Base-by-base conservation (phyloP, 2,888 invertebrate genomes). In the Melieria picta region DNA sequence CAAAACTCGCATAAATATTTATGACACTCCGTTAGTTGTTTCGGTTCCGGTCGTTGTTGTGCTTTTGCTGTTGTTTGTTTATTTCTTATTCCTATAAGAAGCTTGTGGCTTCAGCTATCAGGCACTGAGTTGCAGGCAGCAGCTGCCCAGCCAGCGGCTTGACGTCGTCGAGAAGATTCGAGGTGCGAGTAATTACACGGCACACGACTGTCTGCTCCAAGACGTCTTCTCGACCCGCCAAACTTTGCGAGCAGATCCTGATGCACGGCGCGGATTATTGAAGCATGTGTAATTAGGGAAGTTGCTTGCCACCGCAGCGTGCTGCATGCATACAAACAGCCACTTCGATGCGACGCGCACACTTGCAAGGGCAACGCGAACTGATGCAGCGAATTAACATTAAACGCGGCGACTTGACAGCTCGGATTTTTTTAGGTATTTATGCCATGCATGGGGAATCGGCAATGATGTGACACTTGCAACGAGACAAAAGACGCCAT, bases 1-100 rank as follows among this genome's bases (percentile, higher is more conserved):
- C 84, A 80, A 79, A 84, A 81, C 84, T 84, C 83, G 79, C 84
- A 84, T 84, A 84, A 84, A 84, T 84, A 84, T 84, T 84, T 84
- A 84, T 84, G 83, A 82, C 80, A 81, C 79, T 47, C 46, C 13
- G 13, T 11, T 13, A 45, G 52, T 43, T n/a, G 7, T 42, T 67
- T 11, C 45, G 50, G 45, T 61, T 60, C 10, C 43, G 47, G 42
- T 4, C 13, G 47, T 58, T 67, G 57, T 67, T 61, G 60, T 42
- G 46, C 57, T 65, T 50, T 65, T 65, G 46, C 56, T 11, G 30
- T 58, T 58, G 58, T 58, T 58, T 58, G 58, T 58, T 58, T n/a
- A 30, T 58, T 58, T 58, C 58, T 30, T 58, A 58, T 58, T 58
- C 42, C 58, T 60, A 61, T 67, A 67, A 52, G 67, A 61, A 43